Evolutionary conservation across 2,888 invertebrate species (phyloP).

Genomic region (Cantharis flavilabris): DNA sequence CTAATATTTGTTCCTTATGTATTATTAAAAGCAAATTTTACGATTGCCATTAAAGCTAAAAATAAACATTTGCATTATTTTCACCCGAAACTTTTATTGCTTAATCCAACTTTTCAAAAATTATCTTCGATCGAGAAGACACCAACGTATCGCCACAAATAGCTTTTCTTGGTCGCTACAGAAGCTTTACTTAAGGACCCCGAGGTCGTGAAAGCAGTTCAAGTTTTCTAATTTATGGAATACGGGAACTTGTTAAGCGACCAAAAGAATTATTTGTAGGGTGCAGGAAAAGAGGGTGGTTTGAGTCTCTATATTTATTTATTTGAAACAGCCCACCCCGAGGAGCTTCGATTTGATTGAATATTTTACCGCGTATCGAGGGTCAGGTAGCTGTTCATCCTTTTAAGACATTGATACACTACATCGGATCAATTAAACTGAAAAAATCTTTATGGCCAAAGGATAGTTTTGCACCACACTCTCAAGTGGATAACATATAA

Average conservation of each 20-base stretch:
- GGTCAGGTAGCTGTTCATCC: not conserved
- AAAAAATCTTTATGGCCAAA: too few species aligned
- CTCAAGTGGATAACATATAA: too few species aligned
- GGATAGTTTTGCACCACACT: too few species aligned
- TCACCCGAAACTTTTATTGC: not conserved
- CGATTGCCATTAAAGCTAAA: not conserved
- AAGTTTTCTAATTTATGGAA: not conserved
- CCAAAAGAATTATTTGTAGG: not conserved
- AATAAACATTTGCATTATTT: not conserved
- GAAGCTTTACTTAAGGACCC: too few species aligned
- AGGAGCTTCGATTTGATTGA: not conserved
- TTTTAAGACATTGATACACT: too few species aligned
- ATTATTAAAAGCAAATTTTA: slow-evolving; percentile 1
- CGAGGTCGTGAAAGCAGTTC: not conserved
- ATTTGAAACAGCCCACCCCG: too few species aligned
- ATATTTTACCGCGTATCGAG: not conserved
- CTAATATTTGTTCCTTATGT: not conserved
- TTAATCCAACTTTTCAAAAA: not conserved
- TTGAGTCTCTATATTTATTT: too few species aligned
- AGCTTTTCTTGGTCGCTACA: too few species aligned
- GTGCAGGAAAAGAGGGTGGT: too few species aligned
- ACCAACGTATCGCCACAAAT: too few species aligned
- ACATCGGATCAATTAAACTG: too few species aligned
- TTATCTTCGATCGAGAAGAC: too few species aligned
- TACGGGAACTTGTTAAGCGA: not conserved